Evolutionary conservation across 2,888 invertebrate genomes (phyloP), one percentile per base, ranked within the genome.

Genomic region (Tuberolachnus salignus): DNA sequence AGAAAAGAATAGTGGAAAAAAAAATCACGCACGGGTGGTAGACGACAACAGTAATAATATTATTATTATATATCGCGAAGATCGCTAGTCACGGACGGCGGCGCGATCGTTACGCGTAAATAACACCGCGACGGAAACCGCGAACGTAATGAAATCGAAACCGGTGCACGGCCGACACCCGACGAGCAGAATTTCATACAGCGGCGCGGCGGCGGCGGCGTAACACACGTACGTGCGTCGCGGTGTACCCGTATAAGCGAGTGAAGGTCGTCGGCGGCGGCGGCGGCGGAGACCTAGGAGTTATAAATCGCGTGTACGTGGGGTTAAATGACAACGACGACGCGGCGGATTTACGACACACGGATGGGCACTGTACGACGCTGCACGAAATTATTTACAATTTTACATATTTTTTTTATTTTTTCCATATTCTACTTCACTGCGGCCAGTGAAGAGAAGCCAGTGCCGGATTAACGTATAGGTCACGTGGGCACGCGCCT

Each of bases 91-190:
- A 53, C 53, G 19, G 19, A n/a, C 10, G 4, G 51, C 42, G n/a
- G 19, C 8, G 19, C 64, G 34, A 61, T 34, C 34, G 34, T 3
- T 34, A 34, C 61, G 9, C 19, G 46, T 46, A 42, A 4, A 42
- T 13, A 19, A 34, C 34, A 6, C 34, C 19, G 14, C 3, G 46
- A 19, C 72, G 72, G 49, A 61, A 34, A 61, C 59, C 42, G 21
- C 63, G 14, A 16, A 21, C 61, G 72, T 49, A 72, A 61, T 10
- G 73, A 73, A 72, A 72, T 61, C 49, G 72, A 61, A 73, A 73
- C 73, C 73, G 61, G 63, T 61, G 61, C 49, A 49, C 49, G 67
- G 16, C 23, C 21, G 26, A 34, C 61, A 11, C 34, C 10, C 34
- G 26, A n/a, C 19, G 64, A 46, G 46, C 3, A n/a, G 51, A 6